Percentiles rank a stretch among this genome's conserved stretches.
Evolutionary conservation across 2,888 invertebrate genomes (phyloP).

Genomic region (Ormyrus nitidulus): DNA sequence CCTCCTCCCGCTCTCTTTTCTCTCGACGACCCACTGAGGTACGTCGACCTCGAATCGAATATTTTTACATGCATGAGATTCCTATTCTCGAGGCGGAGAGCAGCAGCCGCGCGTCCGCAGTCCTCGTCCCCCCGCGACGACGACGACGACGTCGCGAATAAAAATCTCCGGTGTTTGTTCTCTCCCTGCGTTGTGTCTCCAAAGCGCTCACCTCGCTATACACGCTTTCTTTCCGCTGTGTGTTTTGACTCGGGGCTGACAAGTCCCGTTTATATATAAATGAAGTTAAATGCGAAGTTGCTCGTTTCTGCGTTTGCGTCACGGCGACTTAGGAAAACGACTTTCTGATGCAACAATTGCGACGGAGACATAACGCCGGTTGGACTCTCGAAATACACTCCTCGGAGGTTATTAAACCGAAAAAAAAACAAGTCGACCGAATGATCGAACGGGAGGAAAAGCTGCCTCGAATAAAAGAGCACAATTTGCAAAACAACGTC

Average conservation of each 20-base stretch:
- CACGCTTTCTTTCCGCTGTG: neutral
- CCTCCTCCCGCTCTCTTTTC: slow-evolving; percentile 49
- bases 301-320: neutral
- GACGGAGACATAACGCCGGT: no score
- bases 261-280: slow-evolving; percentile 1
- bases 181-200: neutral
- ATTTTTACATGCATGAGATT: slow-evolving; percentile 72
- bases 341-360: no score
- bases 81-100: slow-evolving; percentile 61
- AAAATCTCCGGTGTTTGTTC: slow-evolving; percentile 50
- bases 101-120: neutral
- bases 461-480: no score
- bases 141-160: slow-evolving; percentile 41
- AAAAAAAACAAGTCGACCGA: no score
- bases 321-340: no score
- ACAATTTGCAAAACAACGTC: slow-evolving; percentile 29
- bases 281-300: neutral
- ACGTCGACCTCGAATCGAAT: slow-evolving; percentile 66
- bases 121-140: neutral
- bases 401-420: no score
- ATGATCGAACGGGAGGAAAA: no score
- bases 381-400: no score
- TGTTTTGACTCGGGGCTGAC: neutral
- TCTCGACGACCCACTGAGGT: slow-evolving; percentile 47
- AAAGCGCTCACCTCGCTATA: neutral